A percentile compares a stretch with the other conserved stretches of the same genome.
Conservation (phyloP, 2,797 vertebrate species). For the Chaetodon trifasciatus region DNA sequence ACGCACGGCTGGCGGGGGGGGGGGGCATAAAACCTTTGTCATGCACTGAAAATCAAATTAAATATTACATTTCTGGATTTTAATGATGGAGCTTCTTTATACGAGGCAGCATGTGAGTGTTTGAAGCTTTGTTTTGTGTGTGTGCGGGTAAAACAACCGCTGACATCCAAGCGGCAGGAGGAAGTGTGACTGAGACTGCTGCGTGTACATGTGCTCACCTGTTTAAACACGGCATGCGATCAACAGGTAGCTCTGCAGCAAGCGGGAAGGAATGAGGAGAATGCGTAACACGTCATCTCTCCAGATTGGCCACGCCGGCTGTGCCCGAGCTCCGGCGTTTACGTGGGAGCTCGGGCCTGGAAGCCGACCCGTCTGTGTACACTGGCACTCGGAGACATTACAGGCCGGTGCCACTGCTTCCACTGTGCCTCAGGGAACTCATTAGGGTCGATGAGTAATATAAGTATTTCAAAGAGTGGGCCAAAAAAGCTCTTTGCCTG, state of each 20-base stretch:
- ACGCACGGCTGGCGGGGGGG: constrained; percentile 8
- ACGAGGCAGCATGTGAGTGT: neutral
- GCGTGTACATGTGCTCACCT: constrained; percentile 11
- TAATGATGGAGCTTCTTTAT: neutral
- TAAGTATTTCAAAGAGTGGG: constrained; percentile 50
- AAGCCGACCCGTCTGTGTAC: constrained; percentile 28
- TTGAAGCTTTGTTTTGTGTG: neutral
- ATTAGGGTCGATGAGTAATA: constrained; percentile 72
- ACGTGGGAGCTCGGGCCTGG: constrained; percentile 19
- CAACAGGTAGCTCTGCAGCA: constrained; percentile 10
- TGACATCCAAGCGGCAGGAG: neutral
- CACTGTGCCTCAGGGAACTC: constrained; percentile 57
- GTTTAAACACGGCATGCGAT: neutral
- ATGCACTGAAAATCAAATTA: neutral
- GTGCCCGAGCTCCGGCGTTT: constrained; percentile 28
- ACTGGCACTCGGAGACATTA: constrained; percentile 47
- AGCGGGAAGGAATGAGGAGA: constrained; percentile 49
- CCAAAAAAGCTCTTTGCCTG: constrained; percentile 69
- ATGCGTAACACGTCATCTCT: constrained; percentile 55
- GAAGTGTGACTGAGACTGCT: constrained; percentile 13
- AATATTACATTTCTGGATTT: neutral
- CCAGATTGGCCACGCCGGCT: too few species aligned
- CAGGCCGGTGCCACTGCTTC: constrained; percentile 47
- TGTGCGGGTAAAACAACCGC: neutral
- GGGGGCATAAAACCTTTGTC: neutral